Base-by-base conservation (phyloP, 2,797 vertebrate genomes). In the Chelon auratus region DNA sequence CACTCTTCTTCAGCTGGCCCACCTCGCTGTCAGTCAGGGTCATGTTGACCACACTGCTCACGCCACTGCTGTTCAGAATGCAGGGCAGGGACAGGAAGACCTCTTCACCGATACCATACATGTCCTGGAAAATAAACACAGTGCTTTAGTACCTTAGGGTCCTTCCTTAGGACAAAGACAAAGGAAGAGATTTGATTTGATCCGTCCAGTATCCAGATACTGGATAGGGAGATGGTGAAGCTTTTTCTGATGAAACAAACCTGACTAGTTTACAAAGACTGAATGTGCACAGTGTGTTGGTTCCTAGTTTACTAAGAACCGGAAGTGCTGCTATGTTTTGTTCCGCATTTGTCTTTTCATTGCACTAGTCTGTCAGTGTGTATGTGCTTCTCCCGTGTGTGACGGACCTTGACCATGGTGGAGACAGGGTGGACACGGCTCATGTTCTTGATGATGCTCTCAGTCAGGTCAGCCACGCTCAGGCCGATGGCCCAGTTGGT, bases 401-500 rank as follows among this genome's bases (percentile, higher is more conserved):
- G 42, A 22, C 72, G 60, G 9, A 98, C 97, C 96, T 99, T 97
- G 22, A 99, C 97, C 96, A 99, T 96, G 22, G 97, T 98, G 74
- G 97, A 98, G 3, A 99, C 95, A 0, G 98, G 96, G 69, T 99
- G 98, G 74, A 99, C 84, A 1, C 96, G 92, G 88, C 70, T 94
- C 70, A 99, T 83, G 82, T 99, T 97, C 91, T 96, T 98, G 66
- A 97, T 48, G 17, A 99, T 96, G 80, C 95, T 96, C 87, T 99
- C 98, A 0, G 95, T 94, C 56, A 99, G 94, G 64, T 99, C 96
- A 1, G 96, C 97, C 75, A 99, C 96, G 0, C 98, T 99, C 59
- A 99, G 82, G 26, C 98, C 98, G 62, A 99, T 99, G 77, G 98
- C 97, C 97, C 98, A 99, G 95, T 99, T 99, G 43, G 97, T 99